Evolutionary conservation across 2,888 invertebrate genomes (phyloP).

Genomic region (Ophion obscuratus): DNA sequence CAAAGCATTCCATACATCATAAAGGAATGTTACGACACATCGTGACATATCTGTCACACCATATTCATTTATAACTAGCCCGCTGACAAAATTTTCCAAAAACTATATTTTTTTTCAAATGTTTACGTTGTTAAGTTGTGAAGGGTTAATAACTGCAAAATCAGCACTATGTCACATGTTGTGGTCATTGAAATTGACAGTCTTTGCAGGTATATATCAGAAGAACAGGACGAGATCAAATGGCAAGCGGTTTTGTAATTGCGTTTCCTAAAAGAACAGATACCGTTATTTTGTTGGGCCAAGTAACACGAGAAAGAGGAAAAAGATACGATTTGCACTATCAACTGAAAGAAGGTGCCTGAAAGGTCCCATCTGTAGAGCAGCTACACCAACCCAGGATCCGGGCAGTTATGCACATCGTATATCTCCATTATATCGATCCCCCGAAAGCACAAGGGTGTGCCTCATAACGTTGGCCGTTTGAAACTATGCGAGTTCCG

Average conservation of each 20-base stretch:
- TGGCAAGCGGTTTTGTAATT: background rate
- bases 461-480: background rate
- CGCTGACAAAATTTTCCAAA: too few species aligned
- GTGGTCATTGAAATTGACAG: background rate
- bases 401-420: constrained; percentile 34
- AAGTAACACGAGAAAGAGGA: constrained; percentile 7
- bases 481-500: background rate
- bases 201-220: background rate
- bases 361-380: constrained; percentile 68
- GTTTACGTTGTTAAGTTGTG: too few species aligned
- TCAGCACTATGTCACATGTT: background rate
- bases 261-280: background rate
- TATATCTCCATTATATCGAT: constrained; percentile 22
- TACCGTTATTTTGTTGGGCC: constrained; percentile 55
- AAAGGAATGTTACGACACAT: too few species aligned
- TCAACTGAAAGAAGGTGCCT: constrained; percentile 49
- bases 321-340: constrained; percentile 63
- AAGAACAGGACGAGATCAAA: background rate
- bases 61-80: too few species aligned
- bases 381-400: constrained; percentile 63
- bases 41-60: too few species aligned
- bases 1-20: too few species aligned
- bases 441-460: background rate
- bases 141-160: too few species aligned
- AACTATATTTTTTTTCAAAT: too few species aligned